A percentile compares a stretch with the other conserved stretches of the same genome.
Conservation (phyloP, 2,113 vertebrate species). For the Sinocyclocheilus grahami region DNA sequence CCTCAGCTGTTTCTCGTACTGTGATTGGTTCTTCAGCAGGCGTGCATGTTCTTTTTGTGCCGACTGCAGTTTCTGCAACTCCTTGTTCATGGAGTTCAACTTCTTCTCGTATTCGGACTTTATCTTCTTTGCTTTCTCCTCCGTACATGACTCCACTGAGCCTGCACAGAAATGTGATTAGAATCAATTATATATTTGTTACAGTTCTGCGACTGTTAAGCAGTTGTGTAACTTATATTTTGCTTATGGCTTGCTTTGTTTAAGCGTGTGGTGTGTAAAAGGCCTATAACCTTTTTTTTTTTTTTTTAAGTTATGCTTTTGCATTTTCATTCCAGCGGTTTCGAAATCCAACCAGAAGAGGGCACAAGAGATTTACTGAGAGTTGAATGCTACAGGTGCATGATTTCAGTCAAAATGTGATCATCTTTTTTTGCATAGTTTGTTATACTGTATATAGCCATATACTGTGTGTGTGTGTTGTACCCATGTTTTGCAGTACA, state of each 20-base stretch:
- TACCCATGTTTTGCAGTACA: constrained; percentile 96
- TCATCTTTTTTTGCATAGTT: neutral
- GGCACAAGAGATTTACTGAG: neutral
- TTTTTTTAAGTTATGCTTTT: neutral
- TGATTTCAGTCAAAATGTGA: neutral
- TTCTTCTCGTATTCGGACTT: constrained; percentile 93
- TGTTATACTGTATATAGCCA: neutral
- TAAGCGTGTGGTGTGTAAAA: neutral
- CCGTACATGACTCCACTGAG: constrained; percentile 89
- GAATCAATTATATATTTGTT: neutral
- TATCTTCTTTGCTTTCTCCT: constrained; percentile 96
- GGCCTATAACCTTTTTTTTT: neutral
- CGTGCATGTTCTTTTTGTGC: constrained; percentile 95
- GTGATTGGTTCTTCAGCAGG: constrained; percentile 93
- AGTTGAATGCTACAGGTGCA: neutral
- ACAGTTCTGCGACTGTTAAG: neutral
- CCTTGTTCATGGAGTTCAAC: constrained; percentile 95
- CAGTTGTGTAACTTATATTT: neutral
- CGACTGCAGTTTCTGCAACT: constrained; percentile 92
- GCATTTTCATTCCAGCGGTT: neutral
- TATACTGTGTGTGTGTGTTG: constrained; percentile 31
- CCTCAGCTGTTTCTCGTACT: constrained; percentile 95
- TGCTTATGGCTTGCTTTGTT: neutral
- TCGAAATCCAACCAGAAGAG: neutral
- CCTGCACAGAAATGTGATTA: constrained; percentile 70